A percentile compares a stretch with the other conserved stretches of the same genome.
Evolutionary conservation across 1,140 invertebrate genomes (phyloP).

Genomic region (Stratiolaelaps scimitus): DNA sequence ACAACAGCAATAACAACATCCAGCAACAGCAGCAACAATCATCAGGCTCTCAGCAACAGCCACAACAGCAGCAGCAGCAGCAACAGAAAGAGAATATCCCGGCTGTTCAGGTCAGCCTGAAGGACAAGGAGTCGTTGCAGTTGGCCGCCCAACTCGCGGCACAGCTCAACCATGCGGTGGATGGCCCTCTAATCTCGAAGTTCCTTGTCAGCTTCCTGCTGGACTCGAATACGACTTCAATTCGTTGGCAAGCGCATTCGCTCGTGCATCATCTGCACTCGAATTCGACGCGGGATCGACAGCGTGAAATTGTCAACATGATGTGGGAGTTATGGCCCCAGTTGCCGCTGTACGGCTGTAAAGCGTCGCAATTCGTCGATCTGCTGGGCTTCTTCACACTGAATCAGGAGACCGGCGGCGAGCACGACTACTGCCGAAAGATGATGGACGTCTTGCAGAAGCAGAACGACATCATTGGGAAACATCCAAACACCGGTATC

Average conservation of each 20-base stretch:
- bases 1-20: constrained; percentile 37
- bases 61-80: constrained; percentile 38
- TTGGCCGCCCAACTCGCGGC: constrained; percentile 56
- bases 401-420: constrained; percentile 46
- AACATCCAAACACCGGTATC: constrained; percentile 83
- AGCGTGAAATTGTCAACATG: constrained; percentile 62
- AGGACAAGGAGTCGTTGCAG: constrained; percentile 51
- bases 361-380: constrained; percentile 91
- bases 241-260: constrained; percentile 89
- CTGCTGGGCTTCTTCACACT: constrained; percentile 82
- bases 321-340: constrained; percentile 84
- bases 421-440: constrained; percentile 56
- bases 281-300: constrained; percentile 58
- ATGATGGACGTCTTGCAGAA: constrained; percentile 67
- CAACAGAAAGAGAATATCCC: constrained; percentile 39
- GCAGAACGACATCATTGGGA: constrained; percentile 71
- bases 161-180: constrained; percentile 57
- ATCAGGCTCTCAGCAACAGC: constrained; percentile 29
- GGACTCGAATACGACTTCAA: constrained; percentile 79
- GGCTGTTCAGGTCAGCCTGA: constrained; percentile 43
- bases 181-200: constrained; percentile 52
- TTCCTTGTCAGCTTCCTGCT: constrained; percentile 81
- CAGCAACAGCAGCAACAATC: constrained; percentile 33
- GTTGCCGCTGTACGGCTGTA: constrained; percentile 73
- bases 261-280: constrained; percentile 71